Base-by-base conservation (phyloP, 2,797 vertebrate species). In the Threskiornis aethiopicus region DNA sequence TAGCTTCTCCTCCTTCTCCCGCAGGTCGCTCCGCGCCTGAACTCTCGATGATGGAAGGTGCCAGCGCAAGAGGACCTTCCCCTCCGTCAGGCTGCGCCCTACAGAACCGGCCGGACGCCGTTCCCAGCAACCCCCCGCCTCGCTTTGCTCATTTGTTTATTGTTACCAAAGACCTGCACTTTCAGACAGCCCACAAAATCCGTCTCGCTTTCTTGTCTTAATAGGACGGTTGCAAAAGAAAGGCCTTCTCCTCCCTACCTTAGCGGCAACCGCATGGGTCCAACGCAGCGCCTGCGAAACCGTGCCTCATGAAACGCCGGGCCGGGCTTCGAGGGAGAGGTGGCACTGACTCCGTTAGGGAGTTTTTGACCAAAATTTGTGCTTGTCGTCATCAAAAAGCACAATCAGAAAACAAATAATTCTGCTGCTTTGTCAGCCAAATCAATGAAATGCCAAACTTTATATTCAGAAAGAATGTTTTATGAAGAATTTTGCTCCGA, bases 1-100 rank as follows among this genome's bases (percentile, higher is more conserved):
- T 41, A 8, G 16, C 65, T 51, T 73, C 26, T 89, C 70, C 22
- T 59, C 19, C 39, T 62, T 20, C 84, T 88, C 97, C 96, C 26
- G 55, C 97, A 99, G 99, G 99, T 99, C 49, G 99, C 99, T 85
- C 99, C 99, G n/a, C 98, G 99, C 55, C 97, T 99, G 97, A 99
- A 99, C 96, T 99, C 99, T 58, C 99, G 99, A 99, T 99, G 99
- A 99, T 99, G 95, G 96, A 91, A 83, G 17, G 22, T 83, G 33
- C 78, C 90, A 84, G 72, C 75, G 26, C 7, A 3, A 59, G 84
- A 78, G 58, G 88, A 94, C 93, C 94, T 58, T 54, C 11, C 93
- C 94, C 94, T 97, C 92, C 90, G 46, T 96, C 97, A 96, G 97
- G 80, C 90, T 62, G 55, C 35, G 37, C 92, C 86, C 84, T n/a